Conservation (phyloP, 2,888 invertebrate genomes). For the Hypsopygia costalis region DNA sequence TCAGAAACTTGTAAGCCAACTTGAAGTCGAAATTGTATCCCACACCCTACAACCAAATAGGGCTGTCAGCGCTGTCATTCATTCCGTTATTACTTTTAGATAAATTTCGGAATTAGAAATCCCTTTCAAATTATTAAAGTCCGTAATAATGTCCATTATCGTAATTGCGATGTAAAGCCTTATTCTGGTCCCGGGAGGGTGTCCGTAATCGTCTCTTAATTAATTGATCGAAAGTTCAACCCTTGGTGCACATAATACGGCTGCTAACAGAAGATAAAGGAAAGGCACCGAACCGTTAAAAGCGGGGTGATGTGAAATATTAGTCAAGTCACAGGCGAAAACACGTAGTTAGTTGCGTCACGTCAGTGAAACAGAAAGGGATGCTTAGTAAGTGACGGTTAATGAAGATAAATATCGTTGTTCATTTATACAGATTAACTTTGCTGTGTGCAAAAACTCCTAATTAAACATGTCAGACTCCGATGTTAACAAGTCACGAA, state of each 20-base stretch:
- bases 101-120: background rate
- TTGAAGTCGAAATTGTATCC: conserved; percentile 92
- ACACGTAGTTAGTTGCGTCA: conserved; percentile 68
- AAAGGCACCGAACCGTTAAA: conserved; percentile 67
- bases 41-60: conserved; percentile 79
- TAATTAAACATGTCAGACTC: conserved; percentile 45
- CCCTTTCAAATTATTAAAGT: conserved; percentile 45
- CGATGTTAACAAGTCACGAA: conserved; percentile 33
- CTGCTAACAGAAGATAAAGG: conserved; percentile 73
- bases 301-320: conserved; percentile 73
- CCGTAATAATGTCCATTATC: conserved; percentile 60
- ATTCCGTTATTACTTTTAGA: too few relatives aligned
- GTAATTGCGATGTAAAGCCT: conserved; percentile 51
- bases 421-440: conserved; percentile 74
- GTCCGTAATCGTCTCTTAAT: conserved; percentile 70
- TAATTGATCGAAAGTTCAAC: conserved; percentile 78
- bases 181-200: conserved; percentile 53
- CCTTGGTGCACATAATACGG: conserved; percentile 70
- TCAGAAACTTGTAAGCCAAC: conserved; percentile 91
- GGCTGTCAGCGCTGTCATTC: conserved; percentile 24
- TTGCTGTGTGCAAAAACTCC: conserved; percentile 57
- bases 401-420: conserved; percentile 78
- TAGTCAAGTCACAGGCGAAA: conserved; percentile 70
- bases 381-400: conserved; percentile 71
- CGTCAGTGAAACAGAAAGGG: conserved; percentile 72